A percentile compares a stretch with the other conserved stretches of the same genome.
Conservation (phyloP, 2,113 vertebrate species). For the Hippocampus zosterae region DNA sequence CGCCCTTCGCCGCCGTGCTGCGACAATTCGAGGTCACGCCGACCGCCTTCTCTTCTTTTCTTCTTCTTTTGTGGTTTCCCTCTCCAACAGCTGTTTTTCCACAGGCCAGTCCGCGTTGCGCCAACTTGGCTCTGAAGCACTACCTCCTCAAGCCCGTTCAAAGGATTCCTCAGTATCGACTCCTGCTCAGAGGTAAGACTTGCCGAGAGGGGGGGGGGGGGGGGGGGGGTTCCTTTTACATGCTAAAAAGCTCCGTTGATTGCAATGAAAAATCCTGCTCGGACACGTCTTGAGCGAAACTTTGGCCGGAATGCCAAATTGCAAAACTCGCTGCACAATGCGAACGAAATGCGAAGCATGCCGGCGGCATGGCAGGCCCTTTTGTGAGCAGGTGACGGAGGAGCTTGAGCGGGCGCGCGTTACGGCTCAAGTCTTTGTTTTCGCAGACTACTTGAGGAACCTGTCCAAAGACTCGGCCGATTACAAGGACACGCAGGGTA, state of each 20-base stretch:
- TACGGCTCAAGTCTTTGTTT: slow-evolving; percentile 19
- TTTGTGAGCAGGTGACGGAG: no score
- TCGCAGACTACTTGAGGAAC: slow-evolving; percentile 92
- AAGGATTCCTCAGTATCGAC: slow-evolving; percentile 94
- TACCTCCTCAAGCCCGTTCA: slow-evolving; percentile 96
- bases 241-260: no score
- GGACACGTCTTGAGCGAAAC: no score
- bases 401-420: no score
- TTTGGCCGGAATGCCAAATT: no score
- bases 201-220: background rate
- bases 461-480: slow-evolving; percentile 82
- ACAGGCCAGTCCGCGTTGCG: slow-evolving; percentile 88
- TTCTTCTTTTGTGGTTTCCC: no score
- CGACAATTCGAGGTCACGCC: slow-evolving; percentile 87
- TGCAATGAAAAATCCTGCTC: no score
- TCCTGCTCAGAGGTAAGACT: slow-evolving; percentile 85
- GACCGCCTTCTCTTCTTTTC: no score
- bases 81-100: slow-evolving; percentile 14
- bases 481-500: slow-evolving; percentile 92
- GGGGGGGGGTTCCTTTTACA: no score
- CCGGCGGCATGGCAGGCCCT: no score
- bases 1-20: slow-evolving; percentile 81
- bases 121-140: slow-evolving; percentile 89
- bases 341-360: no score
- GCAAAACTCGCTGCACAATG: no score